phyloP scores from a whole-genome alignment of 2,888 invertebrate species.

The Ophion ellenae region DNA sequence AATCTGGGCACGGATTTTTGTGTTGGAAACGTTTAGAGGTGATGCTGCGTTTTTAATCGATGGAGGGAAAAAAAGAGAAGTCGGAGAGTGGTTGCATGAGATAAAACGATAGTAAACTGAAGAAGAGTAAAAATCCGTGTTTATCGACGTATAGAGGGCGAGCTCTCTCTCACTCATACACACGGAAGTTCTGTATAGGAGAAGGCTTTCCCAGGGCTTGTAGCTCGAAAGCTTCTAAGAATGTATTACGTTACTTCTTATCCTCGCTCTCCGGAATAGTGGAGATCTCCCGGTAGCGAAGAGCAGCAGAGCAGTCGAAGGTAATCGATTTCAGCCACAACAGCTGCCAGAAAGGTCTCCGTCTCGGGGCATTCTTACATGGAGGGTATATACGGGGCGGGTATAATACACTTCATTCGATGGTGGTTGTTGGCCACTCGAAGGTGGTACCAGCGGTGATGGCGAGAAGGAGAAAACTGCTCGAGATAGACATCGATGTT shows the following conservation, averaged over 20 bases:
- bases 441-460: constrained; percentile 34
- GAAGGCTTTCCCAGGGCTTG: constrained; percentile 44
- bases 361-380: constrained; percentile 29
- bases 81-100: not conserved
- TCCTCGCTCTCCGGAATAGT: constrained; percentile 38
- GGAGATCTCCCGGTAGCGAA: constrained; percentile 15
- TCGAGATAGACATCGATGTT: constrained; percentile 36
- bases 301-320: constrained; percentile 42
- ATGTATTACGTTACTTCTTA: constrained; percentile 59
- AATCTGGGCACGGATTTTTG: not conserved
- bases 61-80: not conserved
- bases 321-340: constrained; percentile 65
- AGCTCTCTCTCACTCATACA: constrained; percentile 21
- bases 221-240: constrained; percentile 60
- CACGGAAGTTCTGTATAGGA: not conserved
- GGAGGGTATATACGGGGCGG: not conserved
- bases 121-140: constrained; percentile 48
- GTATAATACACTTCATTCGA: constrained; percentile 53
- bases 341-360: constrained; percentile 57
- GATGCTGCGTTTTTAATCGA: not conserved
- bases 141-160: constrained; percentile 35
- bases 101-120: constrained; percentile 50
- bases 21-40: not conserved
- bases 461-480: constrained; percentile 40
- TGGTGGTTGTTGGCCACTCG: constrained; percentile 47